A percentile compares a stretch with the other conserved stretches of the same genome.
Evolutionary conservation across 2,113 vertebrate genomes (phyloP).

Genomic region (Psophia crepitans): DNA sequence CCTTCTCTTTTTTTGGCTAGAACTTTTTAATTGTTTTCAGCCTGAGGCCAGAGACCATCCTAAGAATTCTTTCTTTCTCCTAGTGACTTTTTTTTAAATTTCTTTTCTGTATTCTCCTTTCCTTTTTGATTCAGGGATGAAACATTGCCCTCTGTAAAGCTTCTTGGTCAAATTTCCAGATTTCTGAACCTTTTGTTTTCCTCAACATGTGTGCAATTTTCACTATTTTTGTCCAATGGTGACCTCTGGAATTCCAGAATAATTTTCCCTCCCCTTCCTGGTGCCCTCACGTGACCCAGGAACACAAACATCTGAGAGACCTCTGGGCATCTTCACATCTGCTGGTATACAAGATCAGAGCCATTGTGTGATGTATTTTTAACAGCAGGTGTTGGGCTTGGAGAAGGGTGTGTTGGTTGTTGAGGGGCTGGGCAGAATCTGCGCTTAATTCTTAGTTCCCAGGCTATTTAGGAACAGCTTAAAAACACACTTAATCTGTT

Average conservation of each 20-base stretch:
- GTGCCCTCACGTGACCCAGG: slow-evolving; percentile 80
- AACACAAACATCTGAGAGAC: slow-evolving; percentile 86
- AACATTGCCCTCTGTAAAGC: slow-evolving; percentile 19
- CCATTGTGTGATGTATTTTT: slow-evolving; percentile 76
- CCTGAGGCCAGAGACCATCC: background rate
- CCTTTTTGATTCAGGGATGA: slow-evolving; percentile 27
- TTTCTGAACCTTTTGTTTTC: slow-evolving; percentile 74
- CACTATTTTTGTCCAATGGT: slow-evolving; percentile 79
- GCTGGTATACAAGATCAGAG: slow-evolving; percentile 75
- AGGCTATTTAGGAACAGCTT: slow-evolving; percentile 74
- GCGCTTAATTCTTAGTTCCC: slow-evolving; percentile 74
- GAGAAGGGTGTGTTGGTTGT: slow-evolving; percentile 67
- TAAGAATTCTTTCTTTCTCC: background rate
- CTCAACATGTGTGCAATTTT: slow-evolving; percentile 86
- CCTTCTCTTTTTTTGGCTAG: background rate
- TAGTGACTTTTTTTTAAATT: background rate
- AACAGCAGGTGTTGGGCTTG: slow-evolving; percentile 78
- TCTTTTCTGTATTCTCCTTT: background rate
- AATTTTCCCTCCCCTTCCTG: slow-evolving; percentile 84
- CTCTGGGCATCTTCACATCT: slow-evolving; percentile 85
- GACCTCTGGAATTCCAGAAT: slow-evolving; percentile 85
- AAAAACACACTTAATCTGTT: slow-evolving; percentile 74
- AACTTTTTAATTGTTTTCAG: slow-evolving; percentile 35
- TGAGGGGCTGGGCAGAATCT: slow-evolving; percentile 67
- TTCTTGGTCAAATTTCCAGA: slow-evolving; percentile 57